Evolutionary conservation across 92 coral and sea anemone species (phyloP).

Genomic region (Phenganax stokvisi): DNA sequence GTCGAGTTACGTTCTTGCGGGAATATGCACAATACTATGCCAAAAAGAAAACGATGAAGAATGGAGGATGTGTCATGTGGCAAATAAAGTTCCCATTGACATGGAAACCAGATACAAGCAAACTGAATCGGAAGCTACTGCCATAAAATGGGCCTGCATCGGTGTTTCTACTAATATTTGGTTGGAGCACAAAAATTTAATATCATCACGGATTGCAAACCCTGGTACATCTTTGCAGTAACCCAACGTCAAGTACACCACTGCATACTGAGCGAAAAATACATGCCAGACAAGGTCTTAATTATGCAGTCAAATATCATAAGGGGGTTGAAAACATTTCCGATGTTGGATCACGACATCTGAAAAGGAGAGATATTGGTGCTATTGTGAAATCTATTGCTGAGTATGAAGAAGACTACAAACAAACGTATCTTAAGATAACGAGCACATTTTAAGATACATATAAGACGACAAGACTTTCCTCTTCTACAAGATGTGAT

Average conservation of each 20-base stretch:
- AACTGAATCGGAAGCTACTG: slow-evolving; percentile 8
- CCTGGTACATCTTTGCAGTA: background rate
- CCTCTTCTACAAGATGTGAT: background rate
- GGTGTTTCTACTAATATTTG: background rate
- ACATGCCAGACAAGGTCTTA: background rate
- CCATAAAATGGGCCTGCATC: slow-evolving; percentile 8
- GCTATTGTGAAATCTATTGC: background rate
- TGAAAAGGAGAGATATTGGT: background rate
- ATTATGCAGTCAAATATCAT: background rate
- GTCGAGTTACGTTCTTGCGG: background rate
- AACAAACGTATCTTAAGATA: background rate
- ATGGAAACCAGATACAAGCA: slow-evolving; percentile 13
- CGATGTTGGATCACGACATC: background rate
- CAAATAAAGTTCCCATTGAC: slow-evolving; percentile 1
- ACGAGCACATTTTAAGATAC: background rate
- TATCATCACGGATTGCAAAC: background rate
- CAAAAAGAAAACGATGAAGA: background rate
- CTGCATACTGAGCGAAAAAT: background rate
- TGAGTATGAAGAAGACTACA: background rate
- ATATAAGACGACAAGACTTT: background rate
- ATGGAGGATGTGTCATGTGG: slow-evolving; percentile 16
- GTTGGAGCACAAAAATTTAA: background rate
- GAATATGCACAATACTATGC: background rate
- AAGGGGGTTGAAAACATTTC: background rate
- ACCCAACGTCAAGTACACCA: background rate